phyloP scores from a whole-genome alignment of 2,113 vertebrate species.

The Cynocephalus volans region DNA sequence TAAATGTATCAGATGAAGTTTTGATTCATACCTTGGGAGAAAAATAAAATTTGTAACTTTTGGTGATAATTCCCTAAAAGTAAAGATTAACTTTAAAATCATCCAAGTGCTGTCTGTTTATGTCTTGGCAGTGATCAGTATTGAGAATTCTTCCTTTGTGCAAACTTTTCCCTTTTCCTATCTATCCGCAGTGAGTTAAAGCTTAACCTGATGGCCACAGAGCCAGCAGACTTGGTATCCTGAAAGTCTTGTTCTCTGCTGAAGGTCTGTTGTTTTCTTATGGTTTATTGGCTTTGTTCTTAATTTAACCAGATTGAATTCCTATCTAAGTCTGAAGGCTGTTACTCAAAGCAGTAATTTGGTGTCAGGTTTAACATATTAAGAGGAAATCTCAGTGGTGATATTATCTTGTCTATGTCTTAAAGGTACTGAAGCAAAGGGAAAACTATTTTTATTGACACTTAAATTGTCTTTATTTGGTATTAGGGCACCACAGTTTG shows the following conservation, averaged over 20 bases:
- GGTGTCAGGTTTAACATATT: slow-evolving; percentile 52
- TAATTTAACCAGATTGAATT: slow-evolving; percentile 50
- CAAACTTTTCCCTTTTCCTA: slow-evolving; percentile 13
- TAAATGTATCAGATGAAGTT: neutral
- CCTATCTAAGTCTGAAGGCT: neutral
- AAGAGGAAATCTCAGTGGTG: slow-evolving; percentile 24
- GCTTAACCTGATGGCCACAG: slow-evolving; percentile 55
- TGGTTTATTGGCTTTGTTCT: slow-evolving; percentile 72
- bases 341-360: slow-evolving; percentile 44
- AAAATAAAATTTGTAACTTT: slow-evolving; percentile 14
- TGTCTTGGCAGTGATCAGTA: slow-evolving; percentile 7
- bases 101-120: neutral
- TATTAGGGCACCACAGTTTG: neutral
- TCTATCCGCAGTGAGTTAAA: slow-evolving; percentile 60
- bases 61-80: neutral
- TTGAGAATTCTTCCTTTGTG: neutral
- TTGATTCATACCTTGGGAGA: neutral
- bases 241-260: slow-evolving; percentile 11
- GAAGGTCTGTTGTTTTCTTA: slow-evolving; percentile 51
- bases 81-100: slow-evolving; percentile 69
- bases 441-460: slow-evolving; percentile 10
- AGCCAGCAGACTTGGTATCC: neutral
- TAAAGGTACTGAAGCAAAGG: slow-evolving; percentile 43
- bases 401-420: neutral
- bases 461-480: neutral